Percentiles rank a stretch among this genome's conserved stretches.
Evolutionary conservation across 2,113 vertebrate genomes (phyloP).

Genomic region (Spilogale gracilis): DNA sequence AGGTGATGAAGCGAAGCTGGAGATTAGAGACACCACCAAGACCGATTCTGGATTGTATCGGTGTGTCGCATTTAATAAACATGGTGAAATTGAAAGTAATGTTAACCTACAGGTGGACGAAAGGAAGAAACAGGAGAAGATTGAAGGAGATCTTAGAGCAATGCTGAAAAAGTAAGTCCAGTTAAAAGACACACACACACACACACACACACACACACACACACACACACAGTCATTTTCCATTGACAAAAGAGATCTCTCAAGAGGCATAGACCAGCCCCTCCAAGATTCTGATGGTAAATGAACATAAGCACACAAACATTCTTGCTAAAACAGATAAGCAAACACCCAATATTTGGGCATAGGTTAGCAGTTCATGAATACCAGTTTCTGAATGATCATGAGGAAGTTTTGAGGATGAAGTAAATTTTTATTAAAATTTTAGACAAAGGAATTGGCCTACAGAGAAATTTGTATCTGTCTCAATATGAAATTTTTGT

Average conservation of each 20-base stretch:
- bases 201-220: rapidly evolving
- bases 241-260: not conserved
- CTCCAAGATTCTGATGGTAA: not conserved
- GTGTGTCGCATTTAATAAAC: conserved; percentile 94
- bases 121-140: conserved; percentile 89
- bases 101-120: conserved; percentile 94
- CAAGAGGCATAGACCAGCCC: not conserved
- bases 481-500: not conserved
- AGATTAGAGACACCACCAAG: conserved; percentile 94
- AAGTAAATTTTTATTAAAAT: conserved; percentile 15
- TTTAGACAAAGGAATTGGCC: not conserved
- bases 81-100: conserved; percentile 95
- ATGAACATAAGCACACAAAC: not conserved
- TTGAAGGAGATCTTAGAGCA: conserved; percentile 95
- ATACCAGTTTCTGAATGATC: not conserved
- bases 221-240: not conserved
- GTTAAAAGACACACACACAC: not conserved
- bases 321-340: not conserved
- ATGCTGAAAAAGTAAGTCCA: conserved; percentile 96
- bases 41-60: conserved; percentile 95
- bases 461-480: not conserved
- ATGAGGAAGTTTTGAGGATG: conserved; percentile 1
- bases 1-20: conserved; percentile 94
- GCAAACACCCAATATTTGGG: not conserved
- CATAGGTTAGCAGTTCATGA: not conserved